Evolutionary conservation across 2,797 vertebrate genomes (phyloP).

Genomic region (Anguilla obscura): DNA sequence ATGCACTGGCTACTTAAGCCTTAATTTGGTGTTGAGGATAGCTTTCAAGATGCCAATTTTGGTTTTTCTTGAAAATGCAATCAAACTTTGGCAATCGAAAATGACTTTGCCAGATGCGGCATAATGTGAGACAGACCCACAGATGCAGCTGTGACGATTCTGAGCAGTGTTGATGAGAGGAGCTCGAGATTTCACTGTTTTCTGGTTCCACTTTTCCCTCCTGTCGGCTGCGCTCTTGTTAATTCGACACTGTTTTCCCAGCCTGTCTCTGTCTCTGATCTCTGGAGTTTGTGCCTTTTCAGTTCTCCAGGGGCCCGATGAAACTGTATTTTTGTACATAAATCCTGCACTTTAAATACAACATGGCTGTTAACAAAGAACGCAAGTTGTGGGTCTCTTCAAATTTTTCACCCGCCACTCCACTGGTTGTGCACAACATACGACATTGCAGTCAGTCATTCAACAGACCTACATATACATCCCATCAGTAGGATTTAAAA

Average conservation of each 20-base stretch:
- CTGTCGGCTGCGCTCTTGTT: background rate
- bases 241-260: background rate
- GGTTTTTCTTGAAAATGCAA: background rate
- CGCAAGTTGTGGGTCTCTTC: slow-evolving; percentile 8
- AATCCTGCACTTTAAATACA: slow-evolving; percentile 7
- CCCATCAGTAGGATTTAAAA: background rate
- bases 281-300: slow-evolving; percentile 5
- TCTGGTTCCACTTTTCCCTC: background rate
- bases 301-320: background rate
- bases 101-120: background rate
- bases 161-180: slow-evolving; percentile 2
- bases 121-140: background rate
- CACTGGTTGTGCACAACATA: background rate
- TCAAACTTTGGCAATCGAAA: background rate
- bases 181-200: background rate
- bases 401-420: background rate
- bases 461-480: too few species aligned
- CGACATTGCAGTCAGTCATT: too few species aligned
- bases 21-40: background rate
- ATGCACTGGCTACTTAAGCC: background rate
- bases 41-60: background rate
- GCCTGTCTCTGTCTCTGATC: background rate
- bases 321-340: slow-evolving; percentile 10
- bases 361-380: background rate
- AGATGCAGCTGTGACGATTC: background rate